Base-by-base conservation (phyloP, 1,140 invertebrate genomes). In the Brachionus plicatilis region DNA sequence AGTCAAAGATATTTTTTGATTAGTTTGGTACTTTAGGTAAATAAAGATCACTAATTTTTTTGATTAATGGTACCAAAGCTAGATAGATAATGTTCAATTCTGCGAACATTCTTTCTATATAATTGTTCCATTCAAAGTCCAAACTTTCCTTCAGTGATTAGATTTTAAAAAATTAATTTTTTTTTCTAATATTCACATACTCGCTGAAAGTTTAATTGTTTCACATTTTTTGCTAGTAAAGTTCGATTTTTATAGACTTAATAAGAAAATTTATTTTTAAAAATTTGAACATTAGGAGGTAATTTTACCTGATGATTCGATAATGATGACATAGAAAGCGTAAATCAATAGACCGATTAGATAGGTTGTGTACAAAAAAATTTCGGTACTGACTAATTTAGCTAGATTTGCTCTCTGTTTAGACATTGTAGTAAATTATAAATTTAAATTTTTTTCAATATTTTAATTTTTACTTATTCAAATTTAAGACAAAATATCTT, bases 91-190 rank as follows among this genome's bases (percentile, higher is more conserved):
- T 47, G 12, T 47, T 20, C 8, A 27, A 76, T 50, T 76, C 72
- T 2, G 12, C 11, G 45, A 76, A 76, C 72, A 76, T 76, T 50
- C 72, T 76, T 50, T 29, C 72, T 7, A 50, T 27, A 50, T 50
- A 76, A 76, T 76, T 76, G 45, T 76, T 76, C 72, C 72, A 76
- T 76, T 76, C 72, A 27, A 27, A 27, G 43, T 76, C 72, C 11
- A 50, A 27, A 14, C 27, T 53, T 76, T 76, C 72, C 72, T 72
- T 72, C 17, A 41, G 17, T 43, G 8, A 60, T 9, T 20, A 20
- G 9, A 60, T 20, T 20, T 24, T 24, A 60, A 24, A 20, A 27
- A 68, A 37, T 24, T 14, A 68, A 0, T 37, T 24, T 33, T n/a
- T 68, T 68, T 37, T 37, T 37, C 33, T 33, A 33, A 37, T 14